These are phyloP conservation scores for Sesamia nonagrioides DNA, from an alignment of 1,140 invertebrate species.

Conservation along the genomic window DNA sequence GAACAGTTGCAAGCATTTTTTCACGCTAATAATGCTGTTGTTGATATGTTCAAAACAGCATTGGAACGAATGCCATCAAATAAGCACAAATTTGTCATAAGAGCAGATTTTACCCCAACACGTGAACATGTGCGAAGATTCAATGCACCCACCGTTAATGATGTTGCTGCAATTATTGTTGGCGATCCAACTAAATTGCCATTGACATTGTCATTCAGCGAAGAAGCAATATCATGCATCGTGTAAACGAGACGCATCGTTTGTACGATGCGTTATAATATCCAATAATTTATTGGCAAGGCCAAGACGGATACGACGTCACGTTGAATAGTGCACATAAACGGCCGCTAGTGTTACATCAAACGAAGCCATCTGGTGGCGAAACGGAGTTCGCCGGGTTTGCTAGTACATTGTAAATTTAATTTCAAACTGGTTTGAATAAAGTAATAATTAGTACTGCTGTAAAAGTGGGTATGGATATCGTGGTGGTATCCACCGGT, in stretches of 20 bases:
- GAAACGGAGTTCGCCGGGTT: no score
- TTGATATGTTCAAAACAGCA: slow-evolving; percentile 57
- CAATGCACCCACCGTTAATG: slow-evolving; percentile 82
- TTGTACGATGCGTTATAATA: slow-evolving; percentile 69
- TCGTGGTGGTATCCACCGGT: no score
- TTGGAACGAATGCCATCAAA: slow-evolving; percentile 70
- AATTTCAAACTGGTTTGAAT: no score
- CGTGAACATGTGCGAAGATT: slow-evolving; percentile 77
- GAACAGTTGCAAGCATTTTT: slow-evolving; percentile 72
- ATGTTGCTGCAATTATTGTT: slow-evolving; percentile 83
- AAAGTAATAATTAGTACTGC: no score
- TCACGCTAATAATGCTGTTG: slow-evolving; percentile 74
- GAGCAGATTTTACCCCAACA: slow-evolving; percentile 67
- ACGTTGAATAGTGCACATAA: no score
- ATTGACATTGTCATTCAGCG: slow-evolving; percentile 82
- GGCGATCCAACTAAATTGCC: slow-evolving; percentile 72
- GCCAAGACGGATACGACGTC: slow-evolving; percentile 84
- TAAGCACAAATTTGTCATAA: slow-evolving; percentile 76
- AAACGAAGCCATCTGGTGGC: no score
- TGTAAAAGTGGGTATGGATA: no score
- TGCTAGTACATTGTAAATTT: no score
- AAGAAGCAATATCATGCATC: slow-evolving; percentile 67
- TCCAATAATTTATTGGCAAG: slow-evolving; percentile 84
- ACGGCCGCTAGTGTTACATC: no score
- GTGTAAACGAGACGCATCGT: slow-evolving; percentile 79